These are phyloP conservation scores for Neoscelio sp. DNA, from an alignment of 2,888 invertebrate genomes.

Conservation along the genomic window DNA sequence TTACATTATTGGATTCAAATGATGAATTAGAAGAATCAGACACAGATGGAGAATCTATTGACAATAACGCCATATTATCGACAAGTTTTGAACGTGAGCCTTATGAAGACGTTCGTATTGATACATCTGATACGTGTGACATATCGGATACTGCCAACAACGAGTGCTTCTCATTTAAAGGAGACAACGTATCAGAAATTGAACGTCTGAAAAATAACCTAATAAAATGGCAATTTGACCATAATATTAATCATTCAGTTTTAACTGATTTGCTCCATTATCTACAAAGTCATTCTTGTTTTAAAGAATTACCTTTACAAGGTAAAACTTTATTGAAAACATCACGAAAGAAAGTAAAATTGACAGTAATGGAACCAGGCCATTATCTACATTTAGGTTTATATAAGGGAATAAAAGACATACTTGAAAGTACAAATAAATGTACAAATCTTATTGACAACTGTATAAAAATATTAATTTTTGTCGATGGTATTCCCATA, in stretches of 20 bases:
- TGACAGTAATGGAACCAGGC: constrained; percentile 10
- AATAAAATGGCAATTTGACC: constrained; percentile 16
- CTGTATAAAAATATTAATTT: background rate
- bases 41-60: constrained; percentile 6
- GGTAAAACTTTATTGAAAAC: constrained; percentile 14
- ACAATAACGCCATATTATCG: background rate
- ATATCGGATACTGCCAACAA: background rate
- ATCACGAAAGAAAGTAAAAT: constrained; percentile 8
- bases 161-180: background rate
- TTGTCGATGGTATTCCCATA: constrained; percentile 56
- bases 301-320: constrained; percentile 13
- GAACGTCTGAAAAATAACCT: constrained; percentile 1
- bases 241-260: constrained; percentile 12
- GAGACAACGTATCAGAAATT: background rate
- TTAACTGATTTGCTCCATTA: constrained; percentile 16
- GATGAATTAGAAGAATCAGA: constrained; percentile 8
- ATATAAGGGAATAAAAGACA: constrained; percentile 4
- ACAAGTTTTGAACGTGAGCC: background rate
- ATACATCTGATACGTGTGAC: background rate
- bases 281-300: constrained; percentile 2
- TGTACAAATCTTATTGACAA: background rate
- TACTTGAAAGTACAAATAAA: background rate
- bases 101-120: background rate
- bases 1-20: constrained; percentile 4
- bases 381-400: constrained; percentile 26